Evolutionary conservation across 2,888 invertebrate genomes (phyloP).

Genomic region (Drosophila merina): DNA sequence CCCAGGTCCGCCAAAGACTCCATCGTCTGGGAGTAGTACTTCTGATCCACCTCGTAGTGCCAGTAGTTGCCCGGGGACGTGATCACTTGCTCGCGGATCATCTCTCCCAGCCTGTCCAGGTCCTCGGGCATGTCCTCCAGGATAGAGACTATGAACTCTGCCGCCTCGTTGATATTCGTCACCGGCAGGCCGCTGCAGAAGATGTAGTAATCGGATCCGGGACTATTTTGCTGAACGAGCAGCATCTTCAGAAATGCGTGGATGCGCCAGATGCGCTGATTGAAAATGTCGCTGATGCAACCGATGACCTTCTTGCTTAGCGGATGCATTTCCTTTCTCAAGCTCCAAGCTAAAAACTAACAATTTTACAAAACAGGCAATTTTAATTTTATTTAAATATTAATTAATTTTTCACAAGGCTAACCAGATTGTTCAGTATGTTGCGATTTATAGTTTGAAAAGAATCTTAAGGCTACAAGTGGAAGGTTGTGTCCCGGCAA

Average conservation of each 20-base stretch:
- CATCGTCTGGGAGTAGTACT: not conserved
- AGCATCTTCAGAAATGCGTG: not conserved
- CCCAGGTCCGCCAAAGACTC: not conserved
- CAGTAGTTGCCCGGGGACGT: not conserved
- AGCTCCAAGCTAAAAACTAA: not conserved
- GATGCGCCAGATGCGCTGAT: not conserved
- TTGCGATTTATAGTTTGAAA: no score
- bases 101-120: not conserved
- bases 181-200: not conserved
- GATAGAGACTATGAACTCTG: not conserved
- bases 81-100: not conserved
- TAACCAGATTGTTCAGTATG: no score
- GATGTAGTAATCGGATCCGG: not conserved
- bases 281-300: not conserved
- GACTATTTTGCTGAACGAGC: not conserved
- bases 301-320: not conserved
- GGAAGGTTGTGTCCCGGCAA: constrained; percentile 18
- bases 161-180: not conserved
- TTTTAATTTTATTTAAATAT: no score
- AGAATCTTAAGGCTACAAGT: constrained; percentile 11
- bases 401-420: no score
- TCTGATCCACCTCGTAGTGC: not conserved
- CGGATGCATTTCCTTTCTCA: not conserved
- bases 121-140: not conserved
- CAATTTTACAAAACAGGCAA: not conserved